Conservation (phyloP, 1,140 invertebrate species). For the Drosophila seguyi region DNA sequence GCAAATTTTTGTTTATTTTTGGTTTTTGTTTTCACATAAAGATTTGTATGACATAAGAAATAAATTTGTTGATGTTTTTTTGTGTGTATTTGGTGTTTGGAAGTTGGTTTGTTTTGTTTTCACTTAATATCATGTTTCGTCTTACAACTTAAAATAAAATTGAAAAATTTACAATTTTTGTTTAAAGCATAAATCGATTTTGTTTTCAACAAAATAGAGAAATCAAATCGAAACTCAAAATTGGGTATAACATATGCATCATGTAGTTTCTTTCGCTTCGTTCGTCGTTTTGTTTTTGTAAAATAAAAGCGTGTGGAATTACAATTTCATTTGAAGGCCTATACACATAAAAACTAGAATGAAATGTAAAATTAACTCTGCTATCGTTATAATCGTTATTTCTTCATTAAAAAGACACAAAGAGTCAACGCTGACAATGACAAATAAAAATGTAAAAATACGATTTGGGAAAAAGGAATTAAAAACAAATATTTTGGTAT, state of each 20-base stretch:
- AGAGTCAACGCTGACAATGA: constrained; percentile 5
- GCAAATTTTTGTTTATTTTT: constrained; percentile 71
- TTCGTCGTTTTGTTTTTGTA: constrained; percentile 40
- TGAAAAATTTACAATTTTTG: constrained; percentile 47
- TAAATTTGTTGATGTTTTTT: constrained; percentile 54
- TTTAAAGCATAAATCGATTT: constrained; percentile 58
- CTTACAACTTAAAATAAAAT: constrained; percentile 38
- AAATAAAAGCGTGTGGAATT: constrained; percentile 85
- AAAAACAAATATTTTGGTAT: constrained; percentile 46
- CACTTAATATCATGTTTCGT: constrained; percentile 62
- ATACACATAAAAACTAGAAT: constrained; percentile 63
- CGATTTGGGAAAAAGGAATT: constrained; percentile 7
- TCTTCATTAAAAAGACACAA: neutral
- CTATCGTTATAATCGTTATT: constrained; percentile 10
- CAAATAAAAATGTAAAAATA: constrained; percentile 20
- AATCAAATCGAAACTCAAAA: constrained; percentile 54
- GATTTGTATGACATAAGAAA: constrained; percentile 77
- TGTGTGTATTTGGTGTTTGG: constrained; percentile 39
- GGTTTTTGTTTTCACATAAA: constrained; percentile 46
- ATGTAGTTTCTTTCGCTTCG: neutral
- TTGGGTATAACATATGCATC: constrained; percentile 36
- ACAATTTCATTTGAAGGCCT: constrained; percentile 73
- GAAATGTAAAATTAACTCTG: constrained; percentile 51
- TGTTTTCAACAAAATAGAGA: constrained; percentile 50
- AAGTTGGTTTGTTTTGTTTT: constrained; percentile 32